phyloP scores from a whole-genome alignment of 1,140 invertebrate genomes.

The Aradophagus sp. region DNA sequence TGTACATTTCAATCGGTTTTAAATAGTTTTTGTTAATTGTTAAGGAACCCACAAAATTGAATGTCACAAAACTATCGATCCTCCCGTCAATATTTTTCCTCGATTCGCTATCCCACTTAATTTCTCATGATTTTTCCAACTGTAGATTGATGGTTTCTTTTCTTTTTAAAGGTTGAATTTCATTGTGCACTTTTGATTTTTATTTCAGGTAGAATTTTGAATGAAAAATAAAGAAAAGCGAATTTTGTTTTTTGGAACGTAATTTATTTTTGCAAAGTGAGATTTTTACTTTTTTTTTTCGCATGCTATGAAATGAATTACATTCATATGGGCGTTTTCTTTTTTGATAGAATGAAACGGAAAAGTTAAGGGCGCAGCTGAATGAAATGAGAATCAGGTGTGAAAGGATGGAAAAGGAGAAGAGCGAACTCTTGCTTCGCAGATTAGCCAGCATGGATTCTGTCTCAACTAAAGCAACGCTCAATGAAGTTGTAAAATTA shows the following conservation, averaged over 20 bases:
- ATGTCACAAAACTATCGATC: too few relatives aligned
- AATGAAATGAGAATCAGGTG: slow-evolving; percentile 80
- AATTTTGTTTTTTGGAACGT: slow-evolving; percentile 20
- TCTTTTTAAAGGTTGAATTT: slow-evolving; percentile 3
- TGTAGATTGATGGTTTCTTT: too few relatives aligned
- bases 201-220: slow-evolving; percentile 28
- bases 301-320: slow-evolving; percentile 1
- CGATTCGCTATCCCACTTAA: too few relatives aligned
- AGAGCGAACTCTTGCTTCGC: slow-evolving; percentile 87
- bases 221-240: neutral
- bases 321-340: too few relatives aligned
- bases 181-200: slow-evolving; percentile 15
- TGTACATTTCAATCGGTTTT: too few relatives aligned
- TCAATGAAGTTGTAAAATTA: slow-evolving; percentile 85
- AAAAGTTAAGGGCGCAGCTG: slow-evolving; percentile 79
- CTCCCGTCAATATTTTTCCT: too few relatives aligned
- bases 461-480: slow-evolving; percentile 79
- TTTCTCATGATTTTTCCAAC: too few relatives aligned
- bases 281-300: neutral
- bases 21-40: too few relatives aligned
- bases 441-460: slow-evolving; percentile 85
- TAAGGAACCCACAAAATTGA: too few relatives aligned
- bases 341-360: slow-evolving; percentile 78
- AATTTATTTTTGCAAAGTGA: slow-evolving; percentile 1
- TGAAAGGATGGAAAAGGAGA: slow-evolving; percentile 88